Conservation (phyloP, 2,888 invertebrate species). For the Drosophila barbarae region DNA sequence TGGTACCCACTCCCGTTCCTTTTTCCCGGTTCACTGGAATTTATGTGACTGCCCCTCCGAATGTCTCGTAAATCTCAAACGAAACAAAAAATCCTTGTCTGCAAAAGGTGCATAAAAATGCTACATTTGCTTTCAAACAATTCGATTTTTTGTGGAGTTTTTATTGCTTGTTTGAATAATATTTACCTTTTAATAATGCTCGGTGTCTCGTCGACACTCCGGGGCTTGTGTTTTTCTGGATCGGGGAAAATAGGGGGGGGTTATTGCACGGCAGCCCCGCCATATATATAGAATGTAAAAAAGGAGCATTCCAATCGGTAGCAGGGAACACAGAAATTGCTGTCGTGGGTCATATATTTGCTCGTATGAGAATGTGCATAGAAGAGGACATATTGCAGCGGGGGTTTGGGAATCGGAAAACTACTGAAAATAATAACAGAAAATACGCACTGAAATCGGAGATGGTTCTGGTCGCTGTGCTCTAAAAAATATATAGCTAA, state of each 20-base stretch:
- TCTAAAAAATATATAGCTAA: background rate
- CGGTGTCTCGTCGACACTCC: constrained; percentile 56
- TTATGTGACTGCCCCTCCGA: constrained; percentile 62
- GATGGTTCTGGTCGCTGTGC: background rate
- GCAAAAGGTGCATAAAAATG: constrained; percentile 62
- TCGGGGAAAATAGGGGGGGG: constrained; percentile 3
- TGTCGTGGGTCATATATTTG: constrained; percentile 66
- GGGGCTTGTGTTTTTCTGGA: constrained; percentile 27
- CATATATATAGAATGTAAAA: constrained; percentile 9
- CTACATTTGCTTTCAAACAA: constrained; percentile 66
- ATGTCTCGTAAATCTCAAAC: constrained; percentile 69
- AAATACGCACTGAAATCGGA: constrained; percentile 13
- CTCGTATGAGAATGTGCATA: constrained; percentile 40
- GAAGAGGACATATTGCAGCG: constrained; percentile 29
- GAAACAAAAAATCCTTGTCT: constrained; percentile 35
- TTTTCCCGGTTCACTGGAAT: constrained; percentile 56
- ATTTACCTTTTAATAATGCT: constrained; percentile 71
- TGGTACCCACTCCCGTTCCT: background rate
- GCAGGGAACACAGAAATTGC: constrained; percentile 53
- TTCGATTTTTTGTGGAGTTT: constrained; percentile 33
- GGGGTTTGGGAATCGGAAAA: constrained; percentile 11
- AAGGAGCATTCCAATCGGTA: constrained; percentile 28
- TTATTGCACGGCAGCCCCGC: constrained; percentile 8
- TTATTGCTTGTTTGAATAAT: constrained; percentile 61
- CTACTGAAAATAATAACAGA: constrained; percentile 21